Base-by-base conservation (phyloP, 2,797 vertebrate species). In the Syngnathus rostellatus region DNA sequence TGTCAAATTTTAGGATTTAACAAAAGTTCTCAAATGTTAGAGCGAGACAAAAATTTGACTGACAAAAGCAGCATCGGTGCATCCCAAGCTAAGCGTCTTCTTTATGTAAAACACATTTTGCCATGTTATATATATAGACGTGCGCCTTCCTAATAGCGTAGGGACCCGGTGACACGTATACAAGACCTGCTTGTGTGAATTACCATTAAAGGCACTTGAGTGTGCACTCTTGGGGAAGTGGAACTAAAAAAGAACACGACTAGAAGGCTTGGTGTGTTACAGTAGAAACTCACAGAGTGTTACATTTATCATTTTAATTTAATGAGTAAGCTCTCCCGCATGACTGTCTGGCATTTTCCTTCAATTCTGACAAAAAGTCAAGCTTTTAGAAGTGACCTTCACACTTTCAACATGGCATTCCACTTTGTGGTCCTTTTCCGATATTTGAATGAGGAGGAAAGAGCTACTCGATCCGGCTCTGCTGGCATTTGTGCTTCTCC, bases 401-500 rank as follows among this genome's bases (percentile, higher is more conserved):
- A 57, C 25, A 37, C 25, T 37, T 31, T 6, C 14, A 57, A 37
- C 23, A 16, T 57, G 55, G 31, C 55, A 57, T 57, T 54, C 53
- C 53, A 54, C 25, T 37, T 57, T 16, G 37, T 57, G 31, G 55
- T 57, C 55, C 6, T 17, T 57, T 57, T 57, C 55, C 16, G 6
- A 37, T 57, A 37, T 37, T 57, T 38, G 25, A 57, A 57, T 37
- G 25, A 57, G 25, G 55, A 57, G 25, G 53, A 14, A 37, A 37
- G 55, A 57, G 31, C 55, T 57, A 57, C 55, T 57, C 25, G 17
- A 57, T 38, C 25, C 5, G 17, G 31, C 55, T 38, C 14, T 8
- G 7, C 55, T 57, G 31, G 55, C 25, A 57, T 57, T 38, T 57
- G 55, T 57, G 55, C 14, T 57, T 57, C 55, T 57, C 55, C 55